Evolutionary conservation across 2,888 invertebrate genomes (phyloP), one percentile per base, ranked within the genome.

Genomic region (Lycophotia porphyrea): DNA sequence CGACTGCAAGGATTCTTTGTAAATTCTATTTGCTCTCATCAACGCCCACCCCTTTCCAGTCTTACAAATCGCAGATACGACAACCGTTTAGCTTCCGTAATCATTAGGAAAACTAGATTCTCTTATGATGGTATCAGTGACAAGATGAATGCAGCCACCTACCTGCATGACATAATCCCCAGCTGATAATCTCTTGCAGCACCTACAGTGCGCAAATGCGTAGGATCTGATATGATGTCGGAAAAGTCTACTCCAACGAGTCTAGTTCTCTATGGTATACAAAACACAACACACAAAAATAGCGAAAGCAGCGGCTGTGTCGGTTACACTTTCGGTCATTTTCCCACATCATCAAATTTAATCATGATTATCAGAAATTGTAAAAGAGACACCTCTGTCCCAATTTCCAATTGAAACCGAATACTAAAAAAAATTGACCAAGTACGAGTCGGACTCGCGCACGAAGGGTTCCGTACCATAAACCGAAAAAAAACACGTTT

Each of bases 61-160:
- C 2, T 75, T 15, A 55, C 55, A 82, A 67, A 67, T 49, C 31
- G 58, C 76, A n/a, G 60, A 31, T 67, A 58, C 21, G 15, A 47
- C 27, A 63, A 55, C 11, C 47, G 34, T 66, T 80, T 78, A 78
- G 65, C 31, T 78, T 84, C 84, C 72, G 58, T 84, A 72, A 80
- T 84, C 80, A 71, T 84, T 79, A 80, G 21, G 72, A 44, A 71
- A 80, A 80, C 80, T 78, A 84, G 80, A 84, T 80, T 80, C 55
- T 79, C 52, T 71, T 36, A 34, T 67, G 80, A 80, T 80, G 58
- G 1, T 80, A 84, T 80, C 80, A 72, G 63, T 72, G 70, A 82
- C 83, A 80, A 68, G 84, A 84, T 72, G 36, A 84, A 80, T 84
- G 73, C 80, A 72, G 44, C 80, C 67, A 80, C 84, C 80, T 72